Conservation (phyloP, 2,113 vertebrate species). For the Varanus komodoensis region DNA sequence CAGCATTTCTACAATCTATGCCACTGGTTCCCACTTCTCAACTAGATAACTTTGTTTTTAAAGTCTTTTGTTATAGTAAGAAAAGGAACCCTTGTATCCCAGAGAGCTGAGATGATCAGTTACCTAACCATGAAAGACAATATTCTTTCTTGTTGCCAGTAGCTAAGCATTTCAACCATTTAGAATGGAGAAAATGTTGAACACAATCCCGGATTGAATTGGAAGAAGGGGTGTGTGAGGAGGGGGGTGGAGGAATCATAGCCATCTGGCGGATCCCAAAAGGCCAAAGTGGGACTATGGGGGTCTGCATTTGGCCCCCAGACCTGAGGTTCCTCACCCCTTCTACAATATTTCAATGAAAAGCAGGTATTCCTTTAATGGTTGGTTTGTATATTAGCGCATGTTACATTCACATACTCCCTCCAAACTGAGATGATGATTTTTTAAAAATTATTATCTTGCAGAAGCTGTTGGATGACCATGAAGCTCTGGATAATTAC, state of each 20-base stretch:
- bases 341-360: fast-evolving
- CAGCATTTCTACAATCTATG: background rate
- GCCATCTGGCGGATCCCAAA: too few species aligned
- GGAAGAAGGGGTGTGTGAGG: too few species aligned
- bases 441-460: conserved; percentile 46
- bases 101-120: background rate
- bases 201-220: too few species aligned
- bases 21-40: background rate
- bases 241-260: too few species aligned
- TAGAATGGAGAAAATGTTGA: too few species aligned
- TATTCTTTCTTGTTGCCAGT: background rate
- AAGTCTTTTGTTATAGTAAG: background rate
- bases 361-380: background rate
- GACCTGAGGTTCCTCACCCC: too few species aligned
- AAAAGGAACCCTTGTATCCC: background rate
- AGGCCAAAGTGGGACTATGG: too few species aligned
- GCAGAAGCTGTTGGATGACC: conserved; percentile 71
- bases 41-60: background rate
- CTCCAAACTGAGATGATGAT: fast-evolving
- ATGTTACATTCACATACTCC: fast-evolving
- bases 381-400: background rate
- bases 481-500: conserved; percentile 89
- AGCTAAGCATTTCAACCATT: too few species aligned
- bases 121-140: background rate
- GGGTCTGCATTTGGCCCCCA: too few species aligned